These are phyloP conservation scores for Timema podura DNA, from an alignment of 2,888 invertebrate species.

Conservation along the genomic window DNA sequence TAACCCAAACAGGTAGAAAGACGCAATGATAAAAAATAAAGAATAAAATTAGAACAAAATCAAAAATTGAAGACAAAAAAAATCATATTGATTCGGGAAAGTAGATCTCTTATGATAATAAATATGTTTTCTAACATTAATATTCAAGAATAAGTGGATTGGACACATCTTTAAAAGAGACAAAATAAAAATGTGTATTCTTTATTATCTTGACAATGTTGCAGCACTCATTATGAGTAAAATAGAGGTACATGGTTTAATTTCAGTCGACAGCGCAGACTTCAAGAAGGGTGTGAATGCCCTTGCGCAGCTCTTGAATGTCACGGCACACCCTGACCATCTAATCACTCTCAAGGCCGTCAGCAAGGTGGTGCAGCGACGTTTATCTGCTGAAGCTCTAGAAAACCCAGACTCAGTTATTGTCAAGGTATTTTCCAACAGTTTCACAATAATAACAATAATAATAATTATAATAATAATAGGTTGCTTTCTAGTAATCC, in stretches of 20 bases:
- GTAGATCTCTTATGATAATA: too few species aligned
- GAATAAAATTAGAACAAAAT: too few species aligned
- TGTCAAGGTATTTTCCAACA: conserved; percentile 41
- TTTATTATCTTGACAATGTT: conserved; percentile 22
- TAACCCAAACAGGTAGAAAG: too few species aligned
- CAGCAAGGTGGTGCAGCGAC: conserved; percentile 56
- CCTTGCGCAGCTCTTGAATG: conserved; percentile 72
- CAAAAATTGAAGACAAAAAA: too few species aligned
- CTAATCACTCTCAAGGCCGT: conserved; percentile 68
- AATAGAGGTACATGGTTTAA: neutral
- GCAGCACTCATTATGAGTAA: conserved; percentile 19
- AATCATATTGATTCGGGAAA: too few species aligned
- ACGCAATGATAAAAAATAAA: too few species aligned
- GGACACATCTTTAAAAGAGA: neutral
- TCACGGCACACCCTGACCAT: conserved; percentile 77
- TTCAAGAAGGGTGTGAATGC: conserved; percentile 78
- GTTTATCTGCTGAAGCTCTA: conserved; percentile 56
- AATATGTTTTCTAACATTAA: too few species aligned
- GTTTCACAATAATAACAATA: too few species aligned
- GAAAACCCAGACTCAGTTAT: conserved; percentile 52
- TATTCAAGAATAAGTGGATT: too few species aligned
- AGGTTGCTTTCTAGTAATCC: too few species aligned
- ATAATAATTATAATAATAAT: too few species aligned
- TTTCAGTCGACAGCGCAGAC: conserved; percentile 73
- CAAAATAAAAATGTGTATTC: conserved; percentile 17